Evolutionary conservation across 1,140 invertebrate species (phyloP), one percentile per base, ranked within the genome.

Genomic region (Stegodyphus dumicola): DNA sequence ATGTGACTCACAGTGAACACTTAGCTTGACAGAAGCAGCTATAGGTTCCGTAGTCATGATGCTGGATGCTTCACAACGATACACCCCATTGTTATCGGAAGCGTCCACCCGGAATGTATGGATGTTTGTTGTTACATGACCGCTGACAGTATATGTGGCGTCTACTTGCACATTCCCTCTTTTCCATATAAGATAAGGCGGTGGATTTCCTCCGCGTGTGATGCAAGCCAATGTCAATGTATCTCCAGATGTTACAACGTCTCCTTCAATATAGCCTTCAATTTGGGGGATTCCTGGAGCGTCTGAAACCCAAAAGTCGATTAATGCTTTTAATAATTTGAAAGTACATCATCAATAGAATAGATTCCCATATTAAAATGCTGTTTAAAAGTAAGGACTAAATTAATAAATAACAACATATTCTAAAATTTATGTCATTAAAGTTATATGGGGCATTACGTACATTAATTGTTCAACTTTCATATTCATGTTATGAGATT

Each of bases 161-260:
- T 94, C 93, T 85, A 97, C 94, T 98, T 99, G 18, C 97, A 97
- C 65, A 96, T 97, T 49, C 65, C 88, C 88, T 60, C 88, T 81
- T 51, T 84, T 77, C 88, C 88, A 89, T 65, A 88, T 71, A 18
- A 89, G 69, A 18, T 84, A 83, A 3, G 88, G 88, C 6, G 75
- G 92, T 52, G 98, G 98, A 92, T 99, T 98, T 52, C 98, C 98
- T 18, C 97, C 96, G 54, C 94, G 93, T 33, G 97, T 96, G 76
- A 95, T 95, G 91, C 98, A 99, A 69, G 95, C 95, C 87, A 99
- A 92, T 90, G 94, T 95, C 89, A 97, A 93, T 15, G 96, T 92
- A 6, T 95, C 95, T 15, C 97, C 97, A 78, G 95, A 95, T 48
- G 94, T 93, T 80, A 98, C 94, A 71, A 94, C 94, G 52, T 93